Conservation (phyloP, 2,888 invertebrate species). For the Caenorhabditis plicata region DNA sequence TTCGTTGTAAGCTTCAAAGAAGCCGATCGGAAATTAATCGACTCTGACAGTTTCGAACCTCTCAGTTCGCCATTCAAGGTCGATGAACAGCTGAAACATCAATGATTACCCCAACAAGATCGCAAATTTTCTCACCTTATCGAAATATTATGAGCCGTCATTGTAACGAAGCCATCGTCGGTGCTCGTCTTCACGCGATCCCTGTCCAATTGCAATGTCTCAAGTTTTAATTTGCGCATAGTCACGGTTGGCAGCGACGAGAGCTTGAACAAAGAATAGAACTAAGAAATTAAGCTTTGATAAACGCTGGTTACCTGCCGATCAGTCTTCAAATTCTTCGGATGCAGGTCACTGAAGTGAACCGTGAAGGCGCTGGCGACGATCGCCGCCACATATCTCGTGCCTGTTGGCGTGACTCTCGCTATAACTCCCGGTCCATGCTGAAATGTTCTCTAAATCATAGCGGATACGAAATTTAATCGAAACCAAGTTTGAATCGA, state of each 20-base stretch:
- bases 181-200: constrained; percentile 17
- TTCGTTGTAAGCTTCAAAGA: constrained; percentile 11
- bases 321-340: constrained; percentile 9
- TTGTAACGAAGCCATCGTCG: constrained; percentile 8
- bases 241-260: constrained; percentile 11
- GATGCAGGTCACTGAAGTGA: constrained; percentile 41
- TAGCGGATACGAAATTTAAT: too few relatives aligned
- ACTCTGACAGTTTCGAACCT: constrained; percentile 9
- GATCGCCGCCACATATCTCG: constrained; percentile 51
- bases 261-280: too few relatives aligned
- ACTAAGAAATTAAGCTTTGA: too few relatives aligned
- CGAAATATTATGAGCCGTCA: constrained; percentile 12
- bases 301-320: too few relatives aligned
- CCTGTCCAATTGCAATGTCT: constrained; percentile 18
- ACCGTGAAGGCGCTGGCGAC: constrained; percentile 47
- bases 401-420: constrained; percentile 51
- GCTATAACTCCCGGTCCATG: constrained; percentile 51
- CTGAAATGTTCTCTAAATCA: too few relatives aligned
- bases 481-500: too few relatives aligned
- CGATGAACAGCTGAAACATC: constrained; percentile 12
- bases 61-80: constrained; percentile 15
- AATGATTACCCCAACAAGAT: not conserved
- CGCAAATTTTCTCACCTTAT: constrained; percentile 3
- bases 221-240: constrained; percentile 10
- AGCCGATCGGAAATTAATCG: constrained; percentile 13